phyloP scores from a whole-genome alignment of 2,797 vertebrate species.

The Xiphorhynchus erythropygius region DNA sequence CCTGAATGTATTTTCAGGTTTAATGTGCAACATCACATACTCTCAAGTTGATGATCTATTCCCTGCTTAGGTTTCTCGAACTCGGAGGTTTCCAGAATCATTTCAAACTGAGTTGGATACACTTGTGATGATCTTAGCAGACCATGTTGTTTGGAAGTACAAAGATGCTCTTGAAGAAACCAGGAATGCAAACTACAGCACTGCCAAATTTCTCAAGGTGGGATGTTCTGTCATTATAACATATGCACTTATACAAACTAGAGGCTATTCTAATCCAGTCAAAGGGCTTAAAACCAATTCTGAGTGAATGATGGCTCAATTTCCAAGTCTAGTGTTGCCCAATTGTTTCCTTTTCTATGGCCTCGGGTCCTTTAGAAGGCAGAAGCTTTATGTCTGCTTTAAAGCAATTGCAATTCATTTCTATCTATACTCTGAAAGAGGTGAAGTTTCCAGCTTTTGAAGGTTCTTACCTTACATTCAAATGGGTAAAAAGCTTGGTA shows the following conservation, averaged over 20 bases:
- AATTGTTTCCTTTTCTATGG: background rate
- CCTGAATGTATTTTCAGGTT: background rate
- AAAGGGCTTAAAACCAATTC: background rate
- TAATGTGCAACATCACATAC: background rate
- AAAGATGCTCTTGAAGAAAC: slow-evolving; percentile 90
- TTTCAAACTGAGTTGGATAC: slow-evolving; percentile 88
- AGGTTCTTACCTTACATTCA: background rate
- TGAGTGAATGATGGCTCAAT: background rate
- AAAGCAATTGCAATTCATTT: background rate
- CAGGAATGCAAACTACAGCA: slow-evolving; percentile 88
- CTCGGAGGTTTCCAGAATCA: slow-evolving; percentile 89
- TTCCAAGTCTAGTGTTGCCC: background rate
- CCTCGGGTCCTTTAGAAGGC: background rate
- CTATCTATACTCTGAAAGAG: background rate
- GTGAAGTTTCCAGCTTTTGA: background rate
- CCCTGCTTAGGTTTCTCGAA: slow-evolving; percentile 83
- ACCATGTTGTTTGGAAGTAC: slow-evolving; percentile 93
- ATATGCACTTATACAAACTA: background rate
- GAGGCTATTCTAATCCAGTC: background rate
- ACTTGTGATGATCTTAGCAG: slow-evolving; percentile 88
- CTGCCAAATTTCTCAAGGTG: slow-evolving; percentile 94
- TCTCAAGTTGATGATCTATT: background rate
- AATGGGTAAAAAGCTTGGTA: background rate
- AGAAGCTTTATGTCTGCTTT: background rate
- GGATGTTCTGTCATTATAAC: background rate